Base-by-base conservation (phyloP, 2,797 vertebrate genomes). In the Lophius americanus region DNA sequence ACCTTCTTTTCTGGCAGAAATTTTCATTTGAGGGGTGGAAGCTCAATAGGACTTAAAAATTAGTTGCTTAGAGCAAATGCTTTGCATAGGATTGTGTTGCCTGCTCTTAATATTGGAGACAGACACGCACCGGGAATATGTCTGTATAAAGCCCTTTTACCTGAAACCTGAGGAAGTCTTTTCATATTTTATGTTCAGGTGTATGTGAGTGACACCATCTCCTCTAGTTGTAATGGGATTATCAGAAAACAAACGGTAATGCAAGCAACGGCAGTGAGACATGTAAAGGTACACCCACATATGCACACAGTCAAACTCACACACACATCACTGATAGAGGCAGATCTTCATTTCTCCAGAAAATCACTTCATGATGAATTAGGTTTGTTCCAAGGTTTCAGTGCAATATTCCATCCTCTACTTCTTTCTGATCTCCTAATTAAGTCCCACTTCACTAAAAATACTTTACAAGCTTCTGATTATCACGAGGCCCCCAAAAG, bases 321-420 rank as follows among this genome's bases (percentile, higher is more conserved):
- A 46, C 52, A 52, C 70, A 60, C 59, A 60, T 37, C 71, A 52
- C 70, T 79, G 79, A 83, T 68, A 62, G 42, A 59, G 52, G 52
- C 61, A 76, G 76, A 81, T 81, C 79, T 75, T 80, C 73, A 66
- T 49, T 68, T 71, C 64, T 84, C 77, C 38, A 2, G 46, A 73
- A 76, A 68, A 61, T 54, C 69, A 77, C 77, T 84, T 87, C 81
- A 83, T 79, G 82, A 70, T 73, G 73, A 75, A 84, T 85, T 83
- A 81, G 64, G 71, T 81, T 76, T 72, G 71, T 61, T 78, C 64
- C 70, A 61, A 68, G 70, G 64, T 68, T 79, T 75, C 64, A 56
- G 58, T 65, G 73, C 75, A 76, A 23, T 23, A 23, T 23, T 72
- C 73, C 56, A 36, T 73, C 50, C 53, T 72, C 66, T 23, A 23